These are phyloP conservation scores for Melangyna quadrimaculata DNA, from an alignment of 2,888 invertebrate species.

Conservation along the genomic window DNA sequence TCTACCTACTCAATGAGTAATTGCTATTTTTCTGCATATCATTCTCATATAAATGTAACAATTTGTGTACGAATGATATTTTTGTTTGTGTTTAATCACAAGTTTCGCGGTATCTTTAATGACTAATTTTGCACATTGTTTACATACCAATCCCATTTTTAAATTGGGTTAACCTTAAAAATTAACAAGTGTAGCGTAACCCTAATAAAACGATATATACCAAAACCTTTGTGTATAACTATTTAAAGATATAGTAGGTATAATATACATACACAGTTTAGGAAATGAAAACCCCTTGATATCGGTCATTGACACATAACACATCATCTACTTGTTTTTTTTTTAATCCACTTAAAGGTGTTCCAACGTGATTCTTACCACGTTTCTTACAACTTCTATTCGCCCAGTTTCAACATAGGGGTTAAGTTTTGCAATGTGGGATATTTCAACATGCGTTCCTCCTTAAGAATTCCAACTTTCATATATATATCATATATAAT, in stretches of 20 bases:
- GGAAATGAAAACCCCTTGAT: constrained; percentile 2
- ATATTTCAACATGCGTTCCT: constrained; percentile 10
- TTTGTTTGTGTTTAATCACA: background rate
- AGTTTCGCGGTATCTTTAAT: background rate
- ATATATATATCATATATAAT: constrained; percentile 1
- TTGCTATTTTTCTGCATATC: too few relatives aligned
- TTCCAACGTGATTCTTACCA: constrained; percentile 19
- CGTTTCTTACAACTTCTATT: constrained; percentile 18
- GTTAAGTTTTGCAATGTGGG: constrained; percentile 29
- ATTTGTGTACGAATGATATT: background rate
- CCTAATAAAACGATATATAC: background rate
- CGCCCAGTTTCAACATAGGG: constrained; percentile 20
- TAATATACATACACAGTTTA: background rate
- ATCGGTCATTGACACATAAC: constrained; percentile 32
- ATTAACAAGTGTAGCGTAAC: background rate
- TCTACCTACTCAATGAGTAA: too few relatives aligned
- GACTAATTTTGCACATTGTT: background rate
- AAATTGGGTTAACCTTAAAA: background rate
- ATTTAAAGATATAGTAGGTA: too few relatives aligned
- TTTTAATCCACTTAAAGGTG: constrained; percentile 44
- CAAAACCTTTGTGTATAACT: too few relatives aligned
- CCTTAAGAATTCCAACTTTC: background rate
- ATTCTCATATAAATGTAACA: too few relatives aligned
- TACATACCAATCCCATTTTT: background rate
- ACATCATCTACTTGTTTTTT: constrained; percentile 2